Evolutionary conservation across 2,797 vertebrate genomes (phyloP), one percentile per base, ranked within the genome.

Genomic region (Cossypha polioptera): DNA sequence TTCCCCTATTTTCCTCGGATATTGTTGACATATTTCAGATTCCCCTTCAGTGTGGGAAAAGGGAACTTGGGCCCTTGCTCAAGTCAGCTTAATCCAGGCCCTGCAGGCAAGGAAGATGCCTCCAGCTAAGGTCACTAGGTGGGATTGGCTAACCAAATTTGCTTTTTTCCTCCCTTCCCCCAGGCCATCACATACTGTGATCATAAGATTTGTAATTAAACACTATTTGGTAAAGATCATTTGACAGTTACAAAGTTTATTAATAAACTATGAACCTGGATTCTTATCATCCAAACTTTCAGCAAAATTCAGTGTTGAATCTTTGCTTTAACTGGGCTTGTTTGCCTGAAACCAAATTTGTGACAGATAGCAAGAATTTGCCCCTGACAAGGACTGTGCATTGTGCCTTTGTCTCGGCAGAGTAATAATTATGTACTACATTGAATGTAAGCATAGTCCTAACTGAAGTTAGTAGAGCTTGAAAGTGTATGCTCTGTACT

Each of bases 11-110:
- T 84, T 83, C 61, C 58, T 91, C 5, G 0, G 42, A 94, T 97
- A 79, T 92, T 93, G 94, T 90, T 96, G 91, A 93, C 95, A 96
- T 96, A 93, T 86, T 96, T 96, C 50, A 88, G 50, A 97, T 96
- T 96, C 88, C 55, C 92, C 35, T 88, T 80, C 72, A 86, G 65
- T 93, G 91, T 95, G 94, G 94, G 94, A 96, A 96, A 96, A 88
- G 29, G 14, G 55, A 92, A 82, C 45, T 88, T 82, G 59, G 88
- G 28, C 40, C 11, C 48, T 93, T 53, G 75, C 88, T 95, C 71
- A 87, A 92, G 35, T 71, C 55, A 20, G 28, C 33, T 92, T 96
- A 95, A 95, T 95, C 94, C 91, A 86, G 43, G 73, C 91, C 92
- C 87, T 77, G 78, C 57, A 95, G 88, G 92, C 84, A 80, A 85